These are phyloP conservation scores for Pseudomyrmex pallidus DNA, from an alignment of 1,140 invertebrate species.

Conservation along the genomic window DNA sequence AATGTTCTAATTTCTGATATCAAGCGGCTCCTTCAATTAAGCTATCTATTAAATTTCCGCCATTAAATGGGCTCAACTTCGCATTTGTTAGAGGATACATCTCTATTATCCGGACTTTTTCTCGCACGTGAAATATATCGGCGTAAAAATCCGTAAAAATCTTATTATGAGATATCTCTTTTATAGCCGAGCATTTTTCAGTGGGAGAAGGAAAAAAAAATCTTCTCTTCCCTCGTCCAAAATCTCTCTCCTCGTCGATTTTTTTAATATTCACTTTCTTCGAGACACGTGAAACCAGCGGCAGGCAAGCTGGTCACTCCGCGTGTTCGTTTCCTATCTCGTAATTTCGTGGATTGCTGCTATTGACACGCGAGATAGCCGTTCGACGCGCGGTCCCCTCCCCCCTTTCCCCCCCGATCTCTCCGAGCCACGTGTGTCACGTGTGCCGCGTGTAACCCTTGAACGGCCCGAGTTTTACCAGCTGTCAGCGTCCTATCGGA, in stretches of 20 bases:
- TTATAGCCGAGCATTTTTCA: too few relatives aligned
- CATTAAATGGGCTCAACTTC: not conserved
- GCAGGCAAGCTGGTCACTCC: not conserved
- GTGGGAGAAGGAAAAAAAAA: not conserved
- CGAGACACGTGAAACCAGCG: not conserved
- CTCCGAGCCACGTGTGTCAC: constrained; percentile 64
- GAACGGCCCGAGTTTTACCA: constrained; percentile 65
- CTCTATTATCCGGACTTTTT: not conserved
- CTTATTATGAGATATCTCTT: not conserved
- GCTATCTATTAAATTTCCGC: constrained; percentile 13
- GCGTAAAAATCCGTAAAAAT: not conserved
- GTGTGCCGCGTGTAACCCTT: constrained; percentile 65
- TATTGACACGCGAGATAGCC: constrained; percentile 36
- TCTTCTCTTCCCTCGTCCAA: not conserved
- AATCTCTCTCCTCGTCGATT: not conserved
- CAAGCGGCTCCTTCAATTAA: constrained; percentile 15
- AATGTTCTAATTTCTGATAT: constrained; percentile 37
- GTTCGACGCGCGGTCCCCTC: not conserved
- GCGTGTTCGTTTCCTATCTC: not conserved
- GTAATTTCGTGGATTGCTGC: constrained; percentile 35
- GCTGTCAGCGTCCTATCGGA: constrained; percentile 70
- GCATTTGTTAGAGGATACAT: constrained; percentile 23
- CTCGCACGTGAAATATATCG: not conserved
- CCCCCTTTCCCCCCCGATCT: constrained; percentile 4
- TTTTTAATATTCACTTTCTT: constrained; percentile 9